Evolutionary conservation across 1,140 invertebrate species (phyloP), one percentile per base, ranked within the genome.

Genomic region (Drosophila setifemur): DNA sequence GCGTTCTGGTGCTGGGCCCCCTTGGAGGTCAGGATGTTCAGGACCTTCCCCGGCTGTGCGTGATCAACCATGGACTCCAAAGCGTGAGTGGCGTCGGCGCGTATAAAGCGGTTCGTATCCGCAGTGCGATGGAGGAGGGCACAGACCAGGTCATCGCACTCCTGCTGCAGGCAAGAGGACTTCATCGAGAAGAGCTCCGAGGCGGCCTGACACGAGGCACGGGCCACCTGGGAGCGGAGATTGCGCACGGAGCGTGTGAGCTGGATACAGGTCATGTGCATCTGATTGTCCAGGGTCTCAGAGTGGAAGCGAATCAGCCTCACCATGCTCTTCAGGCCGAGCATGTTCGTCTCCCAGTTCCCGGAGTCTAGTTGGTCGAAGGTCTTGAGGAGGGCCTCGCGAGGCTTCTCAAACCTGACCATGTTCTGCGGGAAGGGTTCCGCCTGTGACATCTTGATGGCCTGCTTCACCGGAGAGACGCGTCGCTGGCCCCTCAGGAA

Each of bases 81-180:
- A 14, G 97, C 95, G n/a, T 92, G 91, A 11, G 96, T 95, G 7
- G 96, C 95, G 90, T 98, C 97, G 11, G 95, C 95, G 29, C 97
- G 92, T 18, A 99, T 92, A 88, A 99, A 99, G 73, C 95, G 95
- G 90, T 98, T 98, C 1, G 96, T 98, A 86, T 99, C 98, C 0
- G 96, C 96, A 29, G 96, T 96, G 73, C 97, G 94, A 61, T 96
- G 94, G 11, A 99, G 91, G 18, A 99, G 90, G 4, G 95, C 93
- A 14, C 93, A 93, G 0, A 94, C 94, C 50, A 97, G 93, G 72
- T 97, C 96, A 78, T 99, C 98, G 12, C 97, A 90, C 90, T 99
- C 97, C 92, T 96, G 87, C 45, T 98, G 97, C 71, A 98, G 92
- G 9, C 91, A 92, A 66, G 94, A 94, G 44, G 93, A 94, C 88